These are phyloP conservation scores for Leptonema lineaticorne DNA, from an alignment of 1,140 invertebrate species.

Conservation along the genomic window DNA sequence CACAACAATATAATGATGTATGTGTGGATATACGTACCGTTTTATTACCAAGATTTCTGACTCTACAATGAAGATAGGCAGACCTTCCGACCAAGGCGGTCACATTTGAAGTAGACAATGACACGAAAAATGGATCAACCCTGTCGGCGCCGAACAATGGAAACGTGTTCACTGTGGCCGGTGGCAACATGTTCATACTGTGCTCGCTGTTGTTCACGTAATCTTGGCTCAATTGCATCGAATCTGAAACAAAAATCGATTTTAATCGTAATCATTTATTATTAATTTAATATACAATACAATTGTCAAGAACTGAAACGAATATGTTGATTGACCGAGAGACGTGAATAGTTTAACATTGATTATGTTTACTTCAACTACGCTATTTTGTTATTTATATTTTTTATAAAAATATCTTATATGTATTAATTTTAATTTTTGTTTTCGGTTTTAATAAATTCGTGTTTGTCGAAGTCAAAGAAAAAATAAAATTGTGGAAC, in stretches of 20 bases:
- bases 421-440: too few species aligned
- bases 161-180: constrained; percentile 33
- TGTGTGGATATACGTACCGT: constrained; percentile 62
- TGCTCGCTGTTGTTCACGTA: constrained; percentile 20
- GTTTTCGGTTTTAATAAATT: too few species aligned
- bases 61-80: constrained; percentile 78
- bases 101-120: constrained; percentile 52
- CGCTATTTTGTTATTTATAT: too few species aligned
- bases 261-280: background rate
- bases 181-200: constrained; percentile 27
- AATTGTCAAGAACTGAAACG: too few species aligned
- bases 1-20: too few species aligned
- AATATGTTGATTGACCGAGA: too few species aligned
- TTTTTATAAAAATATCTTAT: too few species aligned
- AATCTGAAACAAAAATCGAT: constrained; percentile 35
- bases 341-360: too few species aligned
- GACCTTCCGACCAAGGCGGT: constrained; percentile 61
- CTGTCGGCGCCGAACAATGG: constrained; percentile 38
- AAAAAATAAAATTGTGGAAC: too few species aligned
- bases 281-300: too few species aligned
- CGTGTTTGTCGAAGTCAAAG: too few species aligned
- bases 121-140: constrained; percentile 51
- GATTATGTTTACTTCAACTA: too few species aligned
- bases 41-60: constrained; percentile 81
- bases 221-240: constrained; percentile 33